phyloP scores from a whole-genome alignment of 2,797 vertebrate species.

The Heterohyrax brucei region DNA sequence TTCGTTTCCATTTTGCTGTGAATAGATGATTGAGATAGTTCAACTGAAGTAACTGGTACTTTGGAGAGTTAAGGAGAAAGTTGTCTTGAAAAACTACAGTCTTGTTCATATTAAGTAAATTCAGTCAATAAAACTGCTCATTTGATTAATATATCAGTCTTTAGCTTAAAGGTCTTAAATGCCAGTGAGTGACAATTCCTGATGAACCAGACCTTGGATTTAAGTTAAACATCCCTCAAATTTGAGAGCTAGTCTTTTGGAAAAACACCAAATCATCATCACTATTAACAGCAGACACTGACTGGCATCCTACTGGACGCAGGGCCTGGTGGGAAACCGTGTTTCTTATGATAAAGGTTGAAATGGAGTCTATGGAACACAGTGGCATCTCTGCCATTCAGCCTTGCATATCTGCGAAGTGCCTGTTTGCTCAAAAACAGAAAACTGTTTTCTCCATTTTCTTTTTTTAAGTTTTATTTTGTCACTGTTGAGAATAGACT shows the following conservation, averaged over 20 bases:
- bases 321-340: slow-evolving; percentile 57
- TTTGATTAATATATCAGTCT: slow-evolving; percentile 58
- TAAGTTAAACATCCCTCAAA: slow-evolving; percentile 65
- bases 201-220: slow-evolving; percentile 73
- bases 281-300: slow-evolving; percentile 57
- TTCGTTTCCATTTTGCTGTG: slow-evolving; percentile 43
- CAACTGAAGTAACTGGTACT: slow-evolving; percentile 57
- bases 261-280: slow-evolving; percentile 77
- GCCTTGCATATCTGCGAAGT: slow-evolving; percentile 72
- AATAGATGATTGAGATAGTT: slow-evolving; percentile 67
- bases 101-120: slow-evolving; percentile 64
- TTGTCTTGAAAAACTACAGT: slow-evolving; percentile 49
- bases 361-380: slow-evolving; percentile 67
- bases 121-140: slow-evolving; percentile 59
- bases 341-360: slow-evolving; percentile 75
- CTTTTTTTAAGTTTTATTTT: background rate
- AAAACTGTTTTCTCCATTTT: slow-evolving; percentile 46
- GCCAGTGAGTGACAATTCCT: slow-evolving; percentile 63
- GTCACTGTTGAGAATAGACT: background rate
- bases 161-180: slow-evolving; percentile 69
- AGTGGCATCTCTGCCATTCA: slow-evolving; percentile 63
- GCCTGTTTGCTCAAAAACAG: slow-evolving; percentile 51
- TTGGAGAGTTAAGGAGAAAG: slow-evolving; percentile 61
- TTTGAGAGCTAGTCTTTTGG: slow-evolving; percentile 74
- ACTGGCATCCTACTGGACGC: slow-evolving; percentile 60